Conservation (phyloP, 2,113 vertebrate species). For the Tupaia chinensis region DNA sequence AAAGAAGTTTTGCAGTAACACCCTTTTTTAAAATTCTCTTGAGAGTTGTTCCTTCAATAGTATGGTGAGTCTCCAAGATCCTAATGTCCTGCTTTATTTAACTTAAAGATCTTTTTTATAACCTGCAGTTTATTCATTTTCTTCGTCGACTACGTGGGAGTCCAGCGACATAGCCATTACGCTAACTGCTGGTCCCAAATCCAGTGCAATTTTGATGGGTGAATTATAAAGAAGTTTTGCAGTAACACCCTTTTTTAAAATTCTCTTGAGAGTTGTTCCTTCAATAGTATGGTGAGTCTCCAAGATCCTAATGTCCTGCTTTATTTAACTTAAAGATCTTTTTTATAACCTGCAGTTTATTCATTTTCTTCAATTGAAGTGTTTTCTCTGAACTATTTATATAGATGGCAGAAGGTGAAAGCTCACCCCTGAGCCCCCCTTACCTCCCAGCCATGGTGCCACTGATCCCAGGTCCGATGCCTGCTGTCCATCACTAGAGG, state of each 20-base stretch:
- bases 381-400: not conserved
- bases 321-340: not conserved
- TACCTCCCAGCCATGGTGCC: not conserved
- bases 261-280: not conserved
- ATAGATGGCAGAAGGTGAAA: not conserved
- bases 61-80: not conserved
- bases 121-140: not conserved
- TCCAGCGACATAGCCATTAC: too few species aligned
- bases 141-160: too few species aligned
- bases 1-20: not conserved
- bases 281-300: not conserved
- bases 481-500: not conserved
- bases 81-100: not conserved
- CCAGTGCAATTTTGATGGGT: too few species aligned
- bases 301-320: not conserved
- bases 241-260: not conserved
- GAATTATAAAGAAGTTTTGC: not conserved
- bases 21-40: not conserved
- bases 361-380: not conserved
- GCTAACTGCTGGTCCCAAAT: too few species aligned
- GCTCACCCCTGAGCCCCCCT: not conserved
- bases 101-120: not conserved
- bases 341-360: not conserved
- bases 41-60: not conserved
- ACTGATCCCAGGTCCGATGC: not conserved